phyloP scores from a whole-genome alignment of 2,888 invertebrate genomes.

The Lasioglossum oenotherae region DNA sequence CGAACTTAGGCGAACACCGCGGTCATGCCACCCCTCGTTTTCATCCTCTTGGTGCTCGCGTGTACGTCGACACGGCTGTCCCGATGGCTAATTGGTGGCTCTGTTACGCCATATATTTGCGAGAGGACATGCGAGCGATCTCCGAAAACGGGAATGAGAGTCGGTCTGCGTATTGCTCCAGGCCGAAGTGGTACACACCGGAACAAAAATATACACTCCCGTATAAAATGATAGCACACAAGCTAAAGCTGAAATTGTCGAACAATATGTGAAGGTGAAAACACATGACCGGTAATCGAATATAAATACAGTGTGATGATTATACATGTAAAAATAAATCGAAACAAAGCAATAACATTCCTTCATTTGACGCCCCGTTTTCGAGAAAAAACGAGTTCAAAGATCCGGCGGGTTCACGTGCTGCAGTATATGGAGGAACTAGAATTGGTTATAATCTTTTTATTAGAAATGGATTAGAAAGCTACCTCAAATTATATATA shows the following conservation, averaged over 20 bases:
- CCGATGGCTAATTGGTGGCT: constrained; percentile 73
- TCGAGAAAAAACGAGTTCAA: background rate
- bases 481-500: background rate
- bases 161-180: constrained; percentile 56
- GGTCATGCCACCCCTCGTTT: background rate
- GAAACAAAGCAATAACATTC: background rate
- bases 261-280: too few species aligned
- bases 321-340: background rate
- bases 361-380: too few species aligned
- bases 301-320: background rate
- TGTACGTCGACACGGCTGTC: constrained; percentile 62
- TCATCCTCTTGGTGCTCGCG: background rate
- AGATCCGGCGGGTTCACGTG: background rate
- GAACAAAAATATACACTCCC: background rate
- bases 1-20: background rate
- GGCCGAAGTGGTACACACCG: constrained; percentile 55
- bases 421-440: background rate
- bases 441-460: background rate
- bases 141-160: constrained; percentile 66
- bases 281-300: too few species aligned
- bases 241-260: too few species aligned
- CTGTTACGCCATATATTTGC: constrained; percentile 69
- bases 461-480: too few species aligned
- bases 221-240: background rate
- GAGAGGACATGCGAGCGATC: constrained; percentile 62